Evolutionary conservation across 2,888 invertebrate species (phyloP).

Genomic region (Dermolepida albohirtum): DNA sequence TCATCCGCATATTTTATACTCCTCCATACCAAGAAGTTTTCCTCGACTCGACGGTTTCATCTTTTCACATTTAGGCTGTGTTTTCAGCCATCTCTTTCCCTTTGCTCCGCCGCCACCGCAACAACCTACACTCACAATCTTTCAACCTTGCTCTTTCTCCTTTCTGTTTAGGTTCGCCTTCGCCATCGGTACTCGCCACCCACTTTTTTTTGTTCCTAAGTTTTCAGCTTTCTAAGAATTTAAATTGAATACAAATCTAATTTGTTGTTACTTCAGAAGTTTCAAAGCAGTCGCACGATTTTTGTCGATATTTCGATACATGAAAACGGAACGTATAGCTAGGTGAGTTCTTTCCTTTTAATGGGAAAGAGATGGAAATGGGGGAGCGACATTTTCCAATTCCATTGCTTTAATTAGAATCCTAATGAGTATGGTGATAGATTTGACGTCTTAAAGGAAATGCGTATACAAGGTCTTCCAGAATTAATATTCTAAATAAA

Average conservation of each 20-base stretch:
- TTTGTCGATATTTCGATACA: slow-evolving; percentile 36
- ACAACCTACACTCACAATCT: neutral
- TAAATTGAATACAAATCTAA: slow-evolving; percentile 55
- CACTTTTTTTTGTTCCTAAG: slow-evolving; percentile 43
- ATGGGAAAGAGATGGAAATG: slow-evolving; percentile 5
- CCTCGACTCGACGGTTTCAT: slow-evolving; percentile 32
- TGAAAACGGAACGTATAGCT: neutral
- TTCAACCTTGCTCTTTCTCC: slow-evolving; percentile 15
- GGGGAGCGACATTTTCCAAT: no score
- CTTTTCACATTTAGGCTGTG: slow-evolving; percentile 33
- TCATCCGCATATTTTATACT: slow-evolving; percentile 54
- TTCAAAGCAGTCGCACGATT: slow-evolving; percentile 40
- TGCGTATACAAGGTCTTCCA: no score
- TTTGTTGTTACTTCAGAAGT: slow-evolving; percentile 47
- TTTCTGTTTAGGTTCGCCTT: slow-evolving; percentile 10
- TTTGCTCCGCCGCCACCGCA: slow-evolving; percentile 28
- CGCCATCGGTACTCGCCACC: neutral
- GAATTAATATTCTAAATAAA: no score
- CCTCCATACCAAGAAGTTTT: slow-evolving; percentile 36
- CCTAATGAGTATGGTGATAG: no score
- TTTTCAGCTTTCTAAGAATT: slow-evolving; percentile 48
- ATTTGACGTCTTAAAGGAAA: no score
- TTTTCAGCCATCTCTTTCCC: slow-evolving; percentile 13
- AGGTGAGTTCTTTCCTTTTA: slow-evolving; percentile 6
- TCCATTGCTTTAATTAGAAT: slow-evolving; percentile 7